Percentiles rank a stretch among this genome's conserved stretches.
These are phyloP conservation scores for Caenorhabditis remanei DNA, from an alignment of 1,140 invertebrate species.

Conservation along the genomic window DNA sequence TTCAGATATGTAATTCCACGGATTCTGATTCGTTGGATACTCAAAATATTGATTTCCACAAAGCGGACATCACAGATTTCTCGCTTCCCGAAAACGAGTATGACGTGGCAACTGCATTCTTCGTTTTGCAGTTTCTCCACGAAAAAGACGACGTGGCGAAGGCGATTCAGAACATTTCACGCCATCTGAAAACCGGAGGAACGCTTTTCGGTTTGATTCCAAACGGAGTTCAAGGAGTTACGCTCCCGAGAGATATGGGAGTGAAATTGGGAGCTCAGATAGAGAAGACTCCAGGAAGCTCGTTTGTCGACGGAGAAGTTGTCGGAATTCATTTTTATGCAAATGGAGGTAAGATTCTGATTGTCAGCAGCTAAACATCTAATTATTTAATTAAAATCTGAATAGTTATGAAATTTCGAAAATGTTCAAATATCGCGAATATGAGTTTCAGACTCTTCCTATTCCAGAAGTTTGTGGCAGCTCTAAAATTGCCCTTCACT, in stretches of 20 bases:
- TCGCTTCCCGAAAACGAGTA: background rate
- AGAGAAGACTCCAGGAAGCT: background rate
- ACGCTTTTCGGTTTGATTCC: constrained; percentile 8
- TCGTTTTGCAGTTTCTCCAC: constrained; percentile 47
- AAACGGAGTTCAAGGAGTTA: background rate
- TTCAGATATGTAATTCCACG: constrained; percentile 15
- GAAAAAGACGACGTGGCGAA: background rate
- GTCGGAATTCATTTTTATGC: constrained; percentile 42
- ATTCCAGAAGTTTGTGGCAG: constrained; percentile 42
- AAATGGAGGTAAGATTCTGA: background rate
- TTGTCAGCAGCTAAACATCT: background rate
- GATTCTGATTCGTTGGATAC: background rate
- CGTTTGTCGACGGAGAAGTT: constrained; percentile 4
- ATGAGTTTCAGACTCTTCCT: too few relatives aligned
- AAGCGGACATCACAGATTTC: constrained; percentile 11
- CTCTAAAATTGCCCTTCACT: constrained; percentile 29
- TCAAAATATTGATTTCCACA: background rate
- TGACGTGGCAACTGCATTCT: constrained; percentile 52
- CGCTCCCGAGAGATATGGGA: background rate
- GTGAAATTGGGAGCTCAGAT: constrained; percentile 27
- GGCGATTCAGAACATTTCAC: constrained; percentile 22
- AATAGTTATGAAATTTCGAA: too few relatives aligned
- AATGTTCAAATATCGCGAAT: background rate
- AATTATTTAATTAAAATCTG: too few relatives aligned
- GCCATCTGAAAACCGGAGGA: background rate